phyloP scores from a whole-genome alignment of 2,888 invertebrate species.

The Iphiclides podalirius region DNA sequence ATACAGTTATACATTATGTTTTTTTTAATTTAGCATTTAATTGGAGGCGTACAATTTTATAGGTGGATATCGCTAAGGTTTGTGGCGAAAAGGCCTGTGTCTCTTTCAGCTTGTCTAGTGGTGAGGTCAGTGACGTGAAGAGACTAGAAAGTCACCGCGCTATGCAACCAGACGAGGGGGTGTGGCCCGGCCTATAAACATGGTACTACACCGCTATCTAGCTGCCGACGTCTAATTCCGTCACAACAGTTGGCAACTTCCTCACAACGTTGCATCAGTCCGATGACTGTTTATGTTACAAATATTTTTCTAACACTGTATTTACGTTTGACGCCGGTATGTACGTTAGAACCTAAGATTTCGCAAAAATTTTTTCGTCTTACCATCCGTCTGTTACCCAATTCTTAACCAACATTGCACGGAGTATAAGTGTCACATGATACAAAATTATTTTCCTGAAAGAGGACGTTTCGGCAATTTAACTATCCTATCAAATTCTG shows the following conservation, averaged over 20 bases:
- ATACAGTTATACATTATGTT: background rate
- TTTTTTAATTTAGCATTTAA: too few relatives aligned
- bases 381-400: too few relatives aligned
- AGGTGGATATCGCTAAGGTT: background rate
- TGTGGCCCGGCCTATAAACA: constrained; percentile 41
- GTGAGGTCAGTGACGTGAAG: constrained; percentile 54
- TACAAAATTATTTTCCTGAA: too few relatives aligned
- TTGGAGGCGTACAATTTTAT: background rate
- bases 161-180: constrained; percentile 40
- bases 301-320: constrained; percentile 15
- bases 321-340: too few relatives aligned
- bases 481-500: too few relatives aligned
- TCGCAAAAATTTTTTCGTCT: too few relatives aligned
- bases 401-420: too few relatives aligned
- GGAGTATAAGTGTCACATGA: too few relatives aligned
- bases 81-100: background rate
- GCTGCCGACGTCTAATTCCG: constrained; percentile 17
- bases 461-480: too few relatives aligned
- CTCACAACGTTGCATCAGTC: constrained; percentile 48
- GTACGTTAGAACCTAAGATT: too few relatives aligned
- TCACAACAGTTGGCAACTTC: constrained; percentile 32
- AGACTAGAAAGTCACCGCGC: constrained; percentile 48
- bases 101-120: background rate
- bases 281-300: constrained; percentile 17
- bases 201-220: constrained; percentile 14